These are phyloP conservation scores for Jacana jacana DNA, from an alignment of 2,113 vertebrate species.

Conservation along the genomic window DNA sequence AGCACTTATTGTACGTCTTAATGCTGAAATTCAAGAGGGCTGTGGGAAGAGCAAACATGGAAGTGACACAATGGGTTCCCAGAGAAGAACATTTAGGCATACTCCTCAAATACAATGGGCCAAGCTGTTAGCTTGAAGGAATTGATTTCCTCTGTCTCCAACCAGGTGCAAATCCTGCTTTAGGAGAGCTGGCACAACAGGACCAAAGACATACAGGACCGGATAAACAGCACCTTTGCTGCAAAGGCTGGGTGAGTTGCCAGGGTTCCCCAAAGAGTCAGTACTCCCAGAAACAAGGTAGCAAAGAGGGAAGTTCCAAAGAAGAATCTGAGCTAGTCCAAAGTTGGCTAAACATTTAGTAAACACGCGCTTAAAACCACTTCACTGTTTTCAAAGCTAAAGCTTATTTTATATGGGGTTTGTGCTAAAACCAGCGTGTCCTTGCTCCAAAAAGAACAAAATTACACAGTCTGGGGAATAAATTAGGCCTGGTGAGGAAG, in stretches of 20 bases:
- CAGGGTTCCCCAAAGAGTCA: neutral
- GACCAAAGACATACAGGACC: neutral
- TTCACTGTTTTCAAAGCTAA: neutral
- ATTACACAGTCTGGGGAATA: constrained; percentile 13
- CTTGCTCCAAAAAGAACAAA: constrained; percentile 11
- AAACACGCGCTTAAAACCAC: neutral
- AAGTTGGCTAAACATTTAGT: neutral
- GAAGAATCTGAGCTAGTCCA: neutral
- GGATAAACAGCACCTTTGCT: neutral
- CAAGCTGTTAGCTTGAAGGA: neutral
- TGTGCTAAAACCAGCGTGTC: neutral
- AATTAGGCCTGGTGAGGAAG: constrained; percentile 12
- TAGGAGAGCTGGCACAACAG: neutral
- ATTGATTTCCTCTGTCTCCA: neutral
- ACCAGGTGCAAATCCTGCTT: neutral
- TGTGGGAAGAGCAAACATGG: neutral
- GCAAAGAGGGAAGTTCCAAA: neutral
- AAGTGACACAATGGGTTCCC: neutral
- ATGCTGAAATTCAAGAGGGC: neutral
- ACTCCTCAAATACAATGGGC: neutral
- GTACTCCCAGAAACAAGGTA: neutral
- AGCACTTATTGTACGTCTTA: neutral
- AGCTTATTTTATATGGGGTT: neutral
- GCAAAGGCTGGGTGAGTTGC: neutral
- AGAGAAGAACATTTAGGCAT: neutral